A percentile compares a stretch with the other conserved stretches of the same genome.
Evolutionary conservation across 2,888 invertebrate species (phyloP).

Genomic region (Onthophagus sagittarius): DNA sequence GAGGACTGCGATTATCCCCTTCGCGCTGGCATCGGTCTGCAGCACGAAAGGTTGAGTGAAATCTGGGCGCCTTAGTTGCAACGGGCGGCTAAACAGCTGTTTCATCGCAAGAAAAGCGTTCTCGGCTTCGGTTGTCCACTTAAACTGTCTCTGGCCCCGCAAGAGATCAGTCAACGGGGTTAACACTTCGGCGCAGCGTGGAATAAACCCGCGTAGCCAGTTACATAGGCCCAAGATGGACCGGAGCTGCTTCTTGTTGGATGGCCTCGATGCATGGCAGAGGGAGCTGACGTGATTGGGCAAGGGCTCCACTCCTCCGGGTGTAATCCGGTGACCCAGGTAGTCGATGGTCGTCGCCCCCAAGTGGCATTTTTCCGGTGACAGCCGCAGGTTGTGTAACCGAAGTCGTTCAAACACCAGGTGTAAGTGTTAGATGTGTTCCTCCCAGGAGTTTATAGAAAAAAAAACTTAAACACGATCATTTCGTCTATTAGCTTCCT

Average conservation of each 20-base stretch:
- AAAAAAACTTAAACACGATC: too few relatives aligned
- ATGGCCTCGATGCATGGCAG: conserved; percentile 14
- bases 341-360: conserved; percentile 13
- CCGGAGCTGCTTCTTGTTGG: conserved; percentile 2
- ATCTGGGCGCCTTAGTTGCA: conserved; percentile 12
- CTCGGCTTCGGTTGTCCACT: conserved; percentile 22
- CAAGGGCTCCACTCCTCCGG: not conserved
- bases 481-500: too few relatives aligned
- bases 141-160: conserved; percentile 1
- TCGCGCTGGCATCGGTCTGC: conserved; percentile 12
- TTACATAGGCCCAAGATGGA: conserved; percentile 27
- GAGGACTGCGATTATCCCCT: conserved; percentile 31
- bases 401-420: conserved; percentile 16
- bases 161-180: conserved; percentile 30
- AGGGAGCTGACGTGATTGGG: not conserved
- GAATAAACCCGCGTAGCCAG: conserved; percentile 33
- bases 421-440: conserved; percentile 28
- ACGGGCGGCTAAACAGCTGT: too few relatives aligned
- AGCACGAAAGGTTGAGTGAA: conserved; percentile 15
- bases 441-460: too few relatives aligned
- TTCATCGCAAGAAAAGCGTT: conserved; percentile 24
- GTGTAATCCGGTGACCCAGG: conserved; percentile 19
- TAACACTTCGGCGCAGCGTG: conserved; percentile 24
- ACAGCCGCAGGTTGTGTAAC: conserved; percentile 17
- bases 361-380: conserved; percentile 18